Evolutionary conservation across 1,140 invertebrate genomes (phyloP), one percentile per base, ranked within the genome.

Genomic region (Trichonephila clavipes): DNA sequence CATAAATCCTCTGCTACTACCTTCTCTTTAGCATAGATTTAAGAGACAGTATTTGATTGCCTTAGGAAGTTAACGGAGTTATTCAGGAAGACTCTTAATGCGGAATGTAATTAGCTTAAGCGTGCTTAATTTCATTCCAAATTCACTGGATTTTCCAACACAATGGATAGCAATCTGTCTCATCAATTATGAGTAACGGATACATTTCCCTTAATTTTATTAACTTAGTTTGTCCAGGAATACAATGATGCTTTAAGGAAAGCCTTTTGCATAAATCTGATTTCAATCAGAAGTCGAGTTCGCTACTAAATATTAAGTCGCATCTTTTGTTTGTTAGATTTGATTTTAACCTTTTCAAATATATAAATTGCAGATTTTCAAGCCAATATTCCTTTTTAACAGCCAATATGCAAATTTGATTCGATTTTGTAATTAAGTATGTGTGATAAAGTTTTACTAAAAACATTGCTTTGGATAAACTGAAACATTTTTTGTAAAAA

Each of bases 61-160:
- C 5, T 10, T 5, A 40, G 28, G 72, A 77, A 77, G n/a, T 28
- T 28, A 34, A 40, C 69, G 6, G 4, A 77, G 28, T 77, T 77
- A 24, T 7, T 34, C 14, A 77, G 69, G 69, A 77, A 77, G 24
- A 28, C 28, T 28, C 28, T 77, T 40, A 77, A 77, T 77, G 72
- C 16, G 28, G 16, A 77, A 77, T 77, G 72, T 77, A 77, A 77
- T 40, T 77, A 77, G 72, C 72, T 77, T 77, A 77, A 77, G 14
- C 28, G 24, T 28, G 28, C 16, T 77, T 77, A 24, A 40, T 77
- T 77, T 40, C 72, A 77, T 77, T 77, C 34, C 34, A 14, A 18
- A 12, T 40, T 77, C 72, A 28, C 18, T 34, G 34, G 72, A 40
- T 34, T 77, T 77, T 28, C 18, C 28, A 34, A 34, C 7, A 12